Evolutionary conservation across 30 jellyfish, hydroid and myxozoan species (phyloP).

Genomic region (Hydractinia echinata): DNA sequence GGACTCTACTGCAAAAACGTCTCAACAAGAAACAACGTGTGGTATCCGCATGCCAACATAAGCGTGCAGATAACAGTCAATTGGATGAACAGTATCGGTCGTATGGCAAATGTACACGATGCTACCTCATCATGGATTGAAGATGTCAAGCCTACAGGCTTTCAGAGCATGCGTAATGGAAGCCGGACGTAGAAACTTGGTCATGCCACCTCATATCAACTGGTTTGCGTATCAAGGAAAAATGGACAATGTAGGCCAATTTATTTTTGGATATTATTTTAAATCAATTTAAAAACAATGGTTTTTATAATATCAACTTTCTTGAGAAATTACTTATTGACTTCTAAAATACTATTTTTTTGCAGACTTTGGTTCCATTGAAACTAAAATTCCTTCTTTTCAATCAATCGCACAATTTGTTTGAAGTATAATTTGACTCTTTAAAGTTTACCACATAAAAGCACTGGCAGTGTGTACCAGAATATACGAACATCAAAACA

Average conservation of each 20-base stretch:
- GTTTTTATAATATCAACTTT: too few species aligned
- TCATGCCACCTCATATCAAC: slow-evolving; percentile 10
- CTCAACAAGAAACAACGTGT: slow-evolving; percentile 6
- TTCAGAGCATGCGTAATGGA: slow-evolving; percentile 29
- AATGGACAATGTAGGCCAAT: background rate
- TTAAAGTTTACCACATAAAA: too few species aligned
- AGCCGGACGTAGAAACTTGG: slow-evolving; percentile 3
- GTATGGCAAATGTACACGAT: slow-evolving; percentile 11
- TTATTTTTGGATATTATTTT: background rate
- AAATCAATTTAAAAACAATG: too few species aligned
- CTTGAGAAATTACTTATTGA: too few species aligned
- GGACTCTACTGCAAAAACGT: slow-evolving; percentile 6
- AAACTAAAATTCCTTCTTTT: too few species aligned
- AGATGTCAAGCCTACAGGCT: slow-evolving; percentile 8
- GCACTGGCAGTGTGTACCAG: too few species aligned
- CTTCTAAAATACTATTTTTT: too few species aligned
- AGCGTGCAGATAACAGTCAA: slow-evolving; percentile 23
- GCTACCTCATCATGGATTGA: slow-evolving; percentile 24
- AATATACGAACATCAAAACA: too few species aligned
- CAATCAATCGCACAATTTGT: too few species aligned
- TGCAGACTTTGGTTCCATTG: too few species aligned
- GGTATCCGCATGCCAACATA: slow-evolving; percentile 19
- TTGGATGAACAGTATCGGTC: slow-evolving; percentile 2
- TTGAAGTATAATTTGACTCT: too few species aligned
- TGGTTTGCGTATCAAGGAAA: slow-evolving; percentile 29